These are phyloP conservation scores for Eurystomus glaucurus DNA, from an alignment of 2,797 vertebrate species.

Conservation along the genomic window DNA sequence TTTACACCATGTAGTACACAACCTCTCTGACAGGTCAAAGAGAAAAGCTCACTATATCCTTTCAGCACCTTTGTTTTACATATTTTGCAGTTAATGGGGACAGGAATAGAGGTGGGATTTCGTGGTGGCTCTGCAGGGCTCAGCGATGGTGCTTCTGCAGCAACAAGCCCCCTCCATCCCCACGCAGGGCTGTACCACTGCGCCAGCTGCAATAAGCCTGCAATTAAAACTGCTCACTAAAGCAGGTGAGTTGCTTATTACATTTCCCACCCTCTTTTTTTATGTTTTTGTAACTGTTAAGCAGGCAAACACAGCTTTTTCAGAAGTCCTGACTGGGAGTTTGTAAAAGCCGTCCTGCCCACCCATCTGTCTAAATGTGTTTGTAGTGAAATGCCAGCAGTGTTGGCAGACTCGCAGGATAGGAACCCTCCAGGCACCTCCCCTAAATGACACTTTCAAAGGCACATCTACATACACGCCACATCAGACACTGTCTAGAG, in stretches of 20 bases:
- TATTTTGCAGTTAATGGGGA: constrained; percentile 42
- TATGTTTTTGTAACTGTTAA: neutral
- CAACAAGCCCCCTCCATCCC: neutral
- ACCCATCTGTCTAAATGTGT: constrained; percentile 5
- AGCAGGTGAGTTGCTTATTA: fast-evolving
- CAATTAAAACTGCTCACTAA: neutral
- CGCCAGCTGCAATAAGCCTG: neutral
- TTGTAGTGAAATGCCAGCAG: neutral
- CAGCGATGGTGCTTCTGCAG: neutral
- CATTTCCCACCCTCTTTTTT: neutral
- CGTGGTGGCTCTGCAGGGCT: neutral
- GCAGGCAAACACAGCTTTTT: neutral
- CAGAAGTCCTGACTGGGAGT: neutral
- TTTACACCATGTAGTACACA: neutral
- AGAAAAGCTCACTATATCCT: constrained; percentile 24
- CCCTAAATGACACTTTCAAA: constrained; percentile 48
- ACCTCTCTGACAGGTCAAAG: neutral
- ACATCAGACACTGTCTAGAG: constrained; percentile 13
- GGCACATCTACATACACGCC: neutral
- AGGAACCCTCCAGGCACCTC: constrained; percentile 18
- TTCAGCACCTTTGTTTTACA: neutral
- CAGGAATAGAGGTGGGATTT: constrained; percentile 1
- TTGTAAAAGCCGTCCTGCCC: neutral
- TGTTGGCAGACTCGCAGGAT: neutral
- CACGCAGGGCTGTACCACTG: fast-evolving